Evolutionary conservation across 2,888 invertebrate genomes (phyloP).

Genomic region (Tenthredo amoena): DNA sequence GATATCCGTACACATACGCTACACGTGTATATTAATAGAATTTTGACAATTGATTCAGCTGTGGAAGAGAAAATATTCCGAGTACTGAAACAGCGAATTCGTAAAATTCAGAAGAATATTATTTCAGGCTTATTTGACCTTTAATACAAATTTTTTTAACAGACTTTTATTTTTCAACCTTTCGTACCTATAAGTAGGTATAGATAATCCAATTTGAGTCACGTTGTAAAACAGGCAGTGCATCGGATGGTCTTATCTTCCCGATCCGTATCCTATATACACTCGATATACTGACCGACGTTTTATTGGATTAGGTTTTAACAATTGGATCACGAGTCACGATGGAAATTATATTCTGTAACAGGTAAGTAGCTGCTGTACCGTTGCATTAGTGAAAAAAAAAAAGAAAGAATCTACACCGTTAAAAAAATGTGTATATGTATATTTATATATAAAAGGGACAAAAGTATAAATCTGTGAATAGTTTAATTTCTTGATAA

Average conservation of each 20-base stretch:
- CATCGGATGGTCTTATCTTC: slow-evolving; percentile 13
- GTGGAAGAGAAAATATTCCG: not conserved
- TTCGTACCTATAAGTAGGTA: not conserved
- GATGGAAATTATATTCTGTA: slow-evolving; percentile 34
- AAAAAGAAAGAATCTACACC: not conserved
- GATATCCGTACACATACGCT: not conserved
- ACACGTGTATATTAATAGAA: not conserved
- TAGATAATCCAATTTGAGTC: slow-evolving; percentile 37
- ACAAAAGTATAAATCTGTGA: too few relatives aligned
- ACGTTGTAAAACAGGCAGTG: slow-evolving; percentile 17
- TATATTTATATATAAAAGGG: not conserved
- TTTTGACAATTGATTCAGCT: not conserved
- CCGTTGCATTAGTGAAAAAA: not conserved
- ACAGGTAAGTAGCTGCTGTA: not conserved
- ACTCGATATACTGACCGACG: slow-evolving; percentile 10
- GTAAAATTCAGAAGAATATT: too few relatives aligned
- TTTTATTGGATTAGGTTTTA: slow-evolving; percentile 42
- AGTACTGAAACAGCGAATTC: too few relatives aligned
- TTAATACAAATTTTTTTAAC: not conserved
- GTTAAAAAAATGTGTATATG: not conserved
- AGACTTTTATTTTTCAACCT: not conserved
- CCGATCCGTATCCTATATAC: not conserved
- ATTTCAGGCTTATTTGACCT: not conserved
- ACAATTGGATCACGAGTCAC: slow-evolving; percentile 36
- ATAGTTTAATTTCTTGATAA: not conserved